Percentiles rank a stretch among this genome's conserved stretches.
Evolutionary conservation across 2,113 vertebrate genomes (phyloP).

Genomic region (Hemicordylus capensis): DNA sequence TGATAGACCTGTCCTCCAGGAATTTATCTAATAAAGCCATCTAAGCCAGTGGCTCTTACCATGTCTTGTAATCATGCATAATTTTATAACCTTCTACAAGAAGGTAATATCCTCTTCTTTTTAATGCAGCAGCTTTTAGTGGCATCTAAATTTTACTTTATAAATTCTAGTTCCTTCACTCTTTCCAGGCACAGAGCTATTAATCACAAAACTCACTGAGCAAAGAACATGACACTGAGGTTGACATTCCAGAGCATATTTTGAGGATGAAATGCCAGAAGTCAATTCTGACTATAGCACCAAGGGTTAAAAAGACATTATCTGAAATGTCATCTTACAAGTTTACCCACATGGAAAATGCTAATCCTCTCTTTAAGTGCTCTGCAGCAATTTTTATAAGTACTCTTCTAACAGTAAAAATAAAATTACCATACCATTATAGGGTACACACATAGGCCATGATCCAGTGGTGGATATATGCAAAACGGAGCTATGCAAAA

Average conservation of each 20-base stretch:
- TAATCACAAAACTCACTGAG: slow-evolving; percentile 29
- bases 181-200: neutral
- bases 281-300: slow-evolving; percentile 36
- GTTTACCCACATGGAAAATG: slow-evolving; percentile 35
- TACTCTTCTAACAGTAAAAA: slow-evolving; percentile 43
- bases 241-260: slow-evolving; percentile 33
- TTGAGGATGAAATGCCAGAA: slow-evolving; percentile 46
- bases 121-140: neutral
- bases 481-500: no score
- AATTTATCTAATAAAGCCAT: neutral
- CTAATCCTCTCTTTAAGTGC: slow-evolving; percentile 55
- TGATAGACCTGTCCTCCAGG: neutral
- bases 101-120: neutral
- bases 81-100: neutral
- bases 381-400: slow-evolving; percentile 52
- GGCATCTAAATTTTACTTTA: neutral
- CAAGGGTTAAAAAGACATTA: slow-evolving; percentile 57
- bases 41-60: neutral
- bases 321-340: slow-evolving; percentile 53
- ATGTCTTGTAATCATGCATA: neutral
- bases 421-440: slow-evolving; percentile 33
- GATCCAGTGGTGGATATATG: neutral
- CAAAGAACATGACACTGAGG: slow-evolving; percentile 26
- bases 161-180: neutral
- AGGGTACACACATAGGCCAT: neutral